Conservation (phyloP, 2,113 vertebrate genomes). For the Ploceus nigricollis region DNA sequence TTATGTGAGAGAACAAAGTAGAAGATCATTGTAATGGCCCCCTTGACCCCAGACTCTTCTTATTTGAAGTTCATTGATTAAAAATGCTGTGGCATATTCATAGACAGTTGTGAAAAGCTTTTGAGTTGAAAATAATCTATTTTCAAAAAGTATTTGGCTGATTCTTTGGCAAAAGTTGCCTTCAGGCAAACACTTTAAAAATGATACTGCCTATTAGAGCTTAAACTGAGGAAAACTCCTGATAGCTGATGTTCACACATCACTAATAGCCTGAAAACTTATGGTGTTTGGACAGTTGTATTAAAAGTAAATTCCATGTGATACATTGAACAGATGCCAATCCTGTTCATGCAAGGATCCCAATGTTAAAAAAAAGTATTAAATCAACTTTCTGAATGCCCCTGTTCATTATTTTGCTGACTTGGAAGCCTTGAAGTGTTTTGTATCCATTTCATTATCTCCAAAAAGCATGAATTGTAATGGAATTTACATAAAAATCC, state of each 20-base stretch:
- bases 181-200: conserved; percentile 54
- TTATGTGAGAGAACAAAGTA: not conserved
- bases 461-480: conserved; percentile 78
- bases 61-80: conserved; percentile 25
- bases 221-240: conserved; percentile 63
- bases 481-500: conserved; percentile 91
- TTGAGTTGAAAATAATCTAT: conserved; percentile 18
- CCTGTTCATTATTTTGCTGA: conserved; percentile 82
- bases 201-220: conserved; percentile 51
- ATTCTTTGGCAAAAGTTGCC: conserved; percentile 13
- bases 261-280: conserved; percentile 57
- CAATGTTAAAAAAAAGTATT: conserved; percentile 66
- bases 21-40: not conserved
- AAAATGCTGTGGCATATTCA: conserved; percentile 26
- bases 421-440: conserved; percentile 79
- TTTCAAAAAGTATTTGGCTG: not conserved
- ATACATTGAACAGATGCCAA: conserved; percentile 60
- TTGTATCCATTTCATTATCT: conserved; percentile 84
- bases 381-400: conserved; percentile 68
- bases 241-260: conserved; percentile 62
- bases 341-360: conserved; percentile 63
- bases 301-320: conserved; percentile 33
- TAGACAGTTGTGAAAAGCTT: not conserved
- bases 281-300: conserved; percentile 30
- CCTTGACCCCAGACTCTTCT: not conserved